Evolutionary conservation across 2,113 vertebrate genomes (phyloP).

Genomic region (Sprattus sprattus): DNA sequence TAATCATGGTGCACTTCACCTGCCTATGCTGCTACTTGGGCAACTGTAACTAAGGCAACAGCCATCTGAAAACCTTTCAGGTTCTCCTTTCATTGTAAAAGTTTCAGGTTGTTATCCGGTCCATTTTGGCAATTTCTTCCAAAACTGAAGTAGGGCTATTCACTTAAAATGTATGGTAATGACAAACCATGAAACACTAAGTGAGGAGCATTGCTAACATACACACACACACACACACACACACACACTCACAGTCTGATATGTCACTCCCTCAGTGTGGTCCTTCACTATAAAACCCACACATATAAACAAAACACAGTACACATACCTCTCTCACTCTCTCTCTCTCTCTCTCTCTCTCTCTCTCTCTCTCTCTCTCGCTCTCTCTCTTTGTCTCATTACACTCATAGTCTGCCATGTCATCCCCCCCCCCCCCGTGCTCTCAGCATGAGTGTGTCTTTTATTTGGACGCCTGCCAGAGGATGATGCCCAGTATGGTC

Average conservation of each 20-base stretch:
- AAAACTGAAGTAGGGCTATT: background rate
- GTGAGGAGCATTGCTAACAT: constrained; percentile 53
- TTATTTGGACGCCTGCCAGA: constrained; percentile 73
- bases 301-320: background rate
- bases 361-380: too few relatives aligned
- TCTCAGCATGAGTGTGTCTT: background rate
- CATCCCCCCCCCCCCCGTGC: background rate
- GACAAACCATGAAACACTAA: too few relatives aligned
- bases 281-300: background rate
- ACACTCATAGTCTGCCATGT: background rate
- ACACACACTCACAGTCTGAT: background rate
- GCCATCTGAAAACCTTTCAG: background rate
- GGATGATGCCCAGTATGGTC: constrained; percentile 74
- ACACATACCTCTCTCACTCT: background rate
- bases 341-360: too few relatives aligned
- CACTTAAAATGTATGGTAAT: background rate
- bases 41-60: background rate
- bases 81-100: background rate
- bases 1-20: background rate
- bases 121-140: background rate
- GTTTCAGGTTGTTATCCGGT: background rate
- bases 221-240: background rate
- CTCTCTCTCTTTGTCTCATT: too few relatives aligned
- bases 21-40: background rate
- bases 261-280: background rate